Evolutionary conservation across 2,113 vertebrate genomes (phyloP).

Genomic region (Tylochromis polylepis): DNA sequence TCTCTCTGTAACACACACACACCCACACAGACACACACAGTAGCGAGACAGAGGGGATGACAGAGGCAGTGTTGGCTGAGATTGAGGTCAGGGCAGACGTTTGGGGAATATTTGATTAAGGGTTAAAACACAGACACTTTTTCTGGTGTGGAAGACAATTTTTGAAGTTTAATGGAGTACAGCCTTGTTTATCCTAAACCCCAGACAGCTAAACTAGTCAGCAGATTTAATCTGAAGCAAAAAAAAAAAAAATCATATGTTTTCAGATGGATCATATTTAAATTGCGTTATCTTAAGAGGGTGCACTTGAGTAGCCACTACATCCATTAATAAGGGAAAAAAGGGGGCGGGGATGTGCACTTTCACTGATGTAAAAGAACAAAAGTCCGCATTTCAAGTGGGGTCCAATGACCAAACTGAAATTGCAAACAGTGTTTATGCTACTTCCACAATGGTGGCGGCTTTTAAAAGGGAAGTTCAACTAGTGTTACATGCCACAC

Average conservation of each 20-base stretch:
- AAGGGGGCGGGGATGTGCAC: background rate
- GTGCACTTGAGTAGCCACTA: constrained; percentile 6
- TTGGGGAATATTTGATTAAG: constrained; percentile 34
- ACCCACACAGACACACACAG: background rate
- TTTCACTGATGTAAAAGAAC: background rate
- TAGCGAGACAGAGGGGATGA: background rate
- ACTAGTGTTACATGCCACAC: background rate
- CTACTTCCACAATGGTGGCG: background rate
- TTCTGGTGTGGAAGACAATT: background rate
- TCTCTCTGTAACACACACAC: background rate
- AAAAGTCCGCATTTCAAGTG: constrained; percentile 10
- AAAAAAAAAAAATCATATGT: background rate
- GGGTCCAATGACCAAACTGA: background rate
- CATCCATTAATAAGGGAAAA: constrained; percentile 14
- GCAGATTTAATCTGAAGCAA: constrained; percentile 6
- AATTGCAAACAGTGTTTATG: constrained; percentile 4
- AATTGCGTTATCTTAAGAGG: constrained; percentile 36
- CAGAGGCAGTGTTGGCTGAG: background rate
- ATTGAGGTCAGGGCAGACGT: constrained; percentile 27
- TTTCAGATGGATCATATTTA: constrained; percentile 7
- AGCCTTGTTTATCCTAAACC: constrained; percentile 13
- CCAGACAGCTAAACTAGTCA: background rate
- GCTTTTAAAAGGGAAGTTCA: background rate
- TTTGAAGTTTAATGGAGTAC: constrained; percentile 1
- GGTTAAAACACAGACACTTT: constrained; percentile 24